Evolutionary conservation across 2,888 invertebrate genomes (phyloP).

Genomic region (Agrotis segetum): DNA sequence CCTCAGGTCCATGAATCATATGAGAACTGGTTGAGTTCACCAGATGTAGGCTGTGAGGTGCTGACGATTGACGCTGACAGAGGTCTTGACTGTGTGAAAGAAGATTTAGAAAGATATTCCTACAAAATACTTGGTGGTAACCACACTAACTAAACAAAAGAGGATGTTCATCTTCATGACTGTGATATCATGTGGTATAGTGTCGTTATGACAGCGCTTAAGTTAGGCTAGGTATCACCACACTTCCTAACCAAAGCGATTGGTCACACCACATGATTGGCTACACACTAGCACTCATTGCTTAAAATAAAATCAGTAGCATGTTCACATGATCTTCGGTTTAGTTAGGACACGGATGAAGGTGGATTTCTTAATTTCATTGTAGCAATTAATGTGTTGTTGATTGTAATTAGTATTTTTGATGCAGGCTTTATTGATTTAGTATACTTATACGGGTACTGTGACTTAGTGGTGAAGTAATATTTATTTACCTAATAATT

Average conservation of each 20-base stretch:
- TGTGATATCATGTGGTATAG: not conserved
- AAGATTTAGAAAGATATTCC: slow-evolving; percentile 85
- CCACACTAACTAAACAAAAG: slow-evolving; percentile 78
- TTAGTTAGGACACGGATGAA: not conserved
- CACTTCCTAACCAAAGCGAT: not conserved
- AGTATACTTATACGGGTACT: slow-evolving; percentile 27
- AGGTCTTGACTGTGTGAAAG: slow-evolving; percentile 74
- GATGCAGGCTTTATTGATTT: not conserved
- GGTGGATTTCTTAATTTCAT: not conserved
- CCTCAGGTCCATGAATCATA: slow-evolving; percentile 86
- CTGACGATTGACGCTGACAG: slow-evolving; percentile 86
- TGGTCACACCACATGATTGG: not conserved
- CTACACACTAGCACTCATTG: too few relatives aligned
- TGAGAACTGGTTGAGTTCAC: slow-evolving; percentile 83
- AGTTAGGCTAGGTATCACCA: not conserved
- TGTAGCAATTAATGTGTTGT: not conserved
- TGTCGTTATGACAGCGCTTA: not conserved
- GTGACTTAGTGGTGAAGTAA: not conserved
- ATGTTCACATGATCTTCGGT: not conserved
- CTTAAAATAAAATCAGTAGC: too few relatives aligned
- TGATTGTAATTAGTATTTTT: not conserved
- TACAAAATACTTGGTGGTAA: slow-evolving; percentile 88
- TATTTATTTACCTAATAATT: not conserved
- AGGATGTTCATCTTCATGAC: not conserved
- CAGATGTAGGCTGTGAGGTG: slow-evolving; percentile 85